These are phyloP conservation scores for Nematolebias whitei DNA, from an alignment of 2,113 vertebrate genomes.

Conservation along the genomic window DNA sequence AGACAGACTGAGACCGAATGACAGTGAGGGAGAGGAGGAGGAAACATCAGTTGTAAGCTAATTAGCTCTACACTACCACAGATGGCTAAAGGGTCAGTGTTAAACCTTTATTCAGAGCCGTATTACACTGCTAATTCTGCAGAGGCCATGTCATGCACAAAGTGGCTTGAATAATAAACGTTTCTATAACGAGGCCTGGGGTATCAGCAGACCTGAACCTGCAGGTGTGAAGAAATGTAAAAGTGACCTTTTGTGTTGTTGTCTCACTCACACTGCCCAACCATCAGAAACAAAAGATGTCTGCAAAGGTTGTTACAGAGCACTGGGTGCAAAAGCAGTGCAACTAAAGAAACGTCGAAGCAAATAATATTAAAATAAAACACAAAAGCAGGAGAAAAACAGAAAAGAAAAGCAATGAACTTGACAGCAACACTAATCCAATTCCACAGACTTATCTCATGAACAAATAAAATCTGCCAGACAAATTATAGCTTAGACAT, in stretches of 20 bases:
- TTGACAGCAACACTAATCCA: conserved; percentile 1
- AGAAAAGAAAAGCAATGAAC: conserved; percentile 6
- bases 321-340: conserved; percentile 29
- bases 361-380: conserved; percentile 1
- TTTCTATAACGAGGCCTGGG: conserved; percentile 14
- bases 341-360: conserved; percentile 11
- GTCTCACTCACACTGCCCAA: conserved; percentile 17
- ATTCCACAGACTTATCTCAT: conserved; percentile 17
- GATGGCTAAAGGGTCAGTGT: conserved; percentile 65
- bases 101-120: conserved; percentile 62
- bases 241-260: conserved; percentile 53
- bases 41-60: conserved; percentile 47
- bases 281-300: conserved; percentile 39
- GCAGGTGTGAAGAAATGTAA: conserved; percentile 24
- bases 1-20: conserved; percentile 31
- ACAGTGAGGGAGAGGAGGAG: conserved; percentile 15
- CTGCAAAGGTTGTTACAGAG: conserved; percentile 50
- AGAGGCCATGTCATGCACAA: conserved; percentile 45
- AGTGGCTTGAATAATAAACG: conserved; percentile 47
- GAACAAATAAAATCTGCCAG: neutral
- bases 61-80: conserved; percentile 69
- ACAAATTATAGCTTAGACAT: neutral
- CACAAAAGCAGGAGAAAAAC: conserved; percentile 4
- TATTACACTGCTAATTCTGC: conserved; percentile 64
- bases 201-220: conserved; percentile 16